A percentile compares a stretch with the other conserved stretches of the same genome.
These are phyloP conservation scores for Noctuana brunneofusca DNA, from an alignment of 2,888 invertebrate genomes.

Conservation along the genomic window DNA sequence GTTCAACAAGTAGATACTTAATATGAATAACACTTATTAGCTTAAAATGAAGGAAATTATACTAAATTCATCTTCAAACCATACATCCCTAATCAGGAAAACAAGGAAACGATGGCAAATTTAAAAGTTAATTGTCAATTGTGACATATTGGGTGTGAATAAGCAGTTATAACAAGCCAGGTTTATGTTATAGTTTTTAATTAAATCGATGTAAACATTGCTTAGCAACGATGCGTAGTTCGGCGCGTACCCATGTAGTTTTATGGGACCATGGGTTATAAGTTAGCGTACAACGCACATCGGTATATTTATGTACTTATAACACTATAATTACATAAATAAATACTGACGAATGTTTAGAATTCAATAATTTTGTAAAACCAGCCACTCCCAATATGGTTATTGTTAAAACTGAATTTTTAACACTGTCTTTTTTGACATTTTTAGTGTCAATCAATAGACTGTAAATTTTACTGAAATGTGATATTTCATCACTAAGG, in stretches of 20 bases:
- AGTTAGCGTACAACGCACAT: too few species aligned
- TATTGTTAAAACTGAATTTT: neutral
- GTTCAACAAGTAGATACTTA: neutral
- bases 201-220: neutral
- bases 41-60: neutral
- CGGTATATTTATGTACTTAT: too few species aligned
- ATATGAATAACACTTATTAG: neutral
- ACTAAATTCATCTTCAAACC: slow-evolving; percentile 15
- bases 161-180: neutral
- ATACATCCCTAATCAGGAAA: slow-evolving; percentile 44
- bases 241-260: too few species aligned
- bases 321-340: too few species aligned
- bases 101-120: slow-evolving; percentile 37
- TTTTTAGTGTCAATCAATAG: neutral
- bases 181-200: neutral
- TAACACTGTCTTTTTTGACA: neutral
- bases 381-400: neutral
- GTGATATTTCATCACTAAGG: neutral
- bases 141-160: neutral
- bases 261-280: neutral
- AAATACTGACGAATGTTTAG: neutral
- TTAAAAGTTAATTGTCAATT: neutral
- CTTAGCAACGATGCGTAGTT: neutral
- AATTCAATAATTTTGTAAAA: neutral
- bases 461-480: neutral